These are phyloP conservation scores for Takifugu rubripes DNA, from an alignment of 2,797 vertebrate genomes.

Conservation along the genomic window DNA sequence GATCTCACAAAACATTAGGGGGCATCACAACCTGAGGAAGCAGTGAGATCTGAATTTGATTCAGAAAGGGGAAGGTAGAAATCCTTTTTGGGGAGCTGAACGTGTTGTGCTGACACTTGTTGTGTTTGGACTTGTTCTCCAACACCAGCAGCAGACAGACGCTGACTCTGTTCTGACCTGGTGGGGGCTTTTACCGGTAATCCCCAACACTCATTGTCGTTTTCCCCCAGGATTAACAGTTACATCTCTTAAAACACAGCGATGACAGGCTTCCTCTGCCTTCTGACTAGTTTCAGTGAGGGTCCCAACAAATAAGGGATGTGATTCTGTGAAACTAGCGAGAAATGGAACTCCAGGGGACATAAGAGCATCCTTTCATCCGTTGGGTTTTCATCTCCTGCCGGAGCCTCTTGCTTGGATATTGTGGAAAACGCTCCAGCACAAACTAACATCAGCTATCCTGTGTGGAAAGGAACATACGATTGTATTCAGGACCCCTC, in stretches of 20 bases:
- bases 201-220: conserved; percentile 21
- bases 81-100: conserved; percentile 17
- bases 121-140: conserved; percentile 52
- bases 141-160: conserved; percentile 27
- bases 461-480: not conserved
- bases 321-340: not conserved
- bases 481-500: conserved; percentile 15
- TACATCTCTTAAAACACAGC: conserved; percentile 10
- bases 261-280: conserved; percentile 34
- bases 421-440: not conserved
- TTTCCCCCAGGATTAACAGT: conserved; percentile 23
- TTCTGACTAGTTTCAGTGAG: conserved; percentile 9
- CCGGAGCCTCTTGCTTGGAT: not conserved
- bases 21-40: conserved; percentile 3
- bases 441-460: conserved; percentile 6
- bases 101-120: conserved; percentile 19
- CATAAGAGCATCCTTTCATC: no score
- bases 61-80: conserved; percentile 7
- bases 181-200: conserved; percentile 11
- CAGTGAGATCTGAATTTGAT: conserved; percentile 1
- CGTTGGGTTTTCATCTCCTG: not conserved
- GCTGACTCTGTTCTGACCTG: conserved; percentile 21
- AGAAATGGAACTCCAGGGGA: no score
- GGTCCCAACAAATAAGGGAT: no score
- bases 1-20: conserved; percentile 13